Evolutionary conservation across 2,113 vertebrate genomes (phyloP).

Genomic region (Steatornis caripensis): DNA sequence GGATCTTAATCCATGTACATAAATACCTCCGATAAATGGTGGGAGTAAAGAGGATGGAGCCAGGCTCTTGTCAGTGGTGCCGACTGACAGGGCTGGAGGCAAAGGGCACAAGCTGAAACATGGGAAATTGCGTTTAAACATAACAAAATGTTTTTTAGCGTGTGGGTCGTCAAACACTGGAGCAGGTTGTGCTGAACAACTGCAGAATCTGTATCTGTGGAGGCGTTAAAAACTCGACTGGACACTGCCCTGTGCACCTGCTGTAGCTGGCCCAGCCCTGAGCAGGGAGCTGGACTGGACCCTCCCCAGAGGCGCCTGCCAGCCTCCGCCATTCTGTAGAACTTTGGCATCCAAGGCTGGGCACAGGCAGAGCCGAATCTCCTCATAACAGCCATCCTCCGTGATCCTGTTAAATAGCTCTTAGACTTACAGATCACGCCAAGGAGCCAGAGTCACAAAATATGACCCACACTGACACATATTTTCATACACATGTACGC

Average conservation of each 20-base stretch:
- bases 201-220: rapidly evolving
- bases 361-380: neutral
- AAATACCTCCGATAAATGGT: neutral
- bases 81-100: rapidly evolving
- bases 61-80: neutral
- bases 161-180: rapidly evolving
- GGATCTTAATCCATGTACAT: neutral
- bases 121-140: neutral
- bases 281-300: neutral
- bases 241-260: rapidly evolving
- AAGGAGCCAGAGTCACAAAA: neutral
- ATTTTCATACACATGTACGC: neutral
- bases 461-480: rapidly evolving
- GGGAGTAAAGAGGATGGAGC: neutral
- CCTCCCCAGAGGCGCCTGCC: neutral
- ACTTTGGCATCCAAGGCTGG: neutral
- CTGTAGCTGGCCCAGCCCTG: neutral
- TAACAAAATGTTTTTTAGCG: no score
- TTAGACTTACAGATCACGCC: neutral
- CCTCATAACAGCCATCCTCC: neutral
- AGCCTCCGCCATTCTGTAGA: rapidly evolving
- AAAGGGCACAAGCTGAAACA: rapidly evolving
- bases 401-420: neutral
- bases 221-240: neutral
- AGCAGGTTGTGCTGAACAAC: neutral